Base-by-base conservation (phyloP, 2,888 invertebrate species). In the Drosophila mercatorum region DNA sequence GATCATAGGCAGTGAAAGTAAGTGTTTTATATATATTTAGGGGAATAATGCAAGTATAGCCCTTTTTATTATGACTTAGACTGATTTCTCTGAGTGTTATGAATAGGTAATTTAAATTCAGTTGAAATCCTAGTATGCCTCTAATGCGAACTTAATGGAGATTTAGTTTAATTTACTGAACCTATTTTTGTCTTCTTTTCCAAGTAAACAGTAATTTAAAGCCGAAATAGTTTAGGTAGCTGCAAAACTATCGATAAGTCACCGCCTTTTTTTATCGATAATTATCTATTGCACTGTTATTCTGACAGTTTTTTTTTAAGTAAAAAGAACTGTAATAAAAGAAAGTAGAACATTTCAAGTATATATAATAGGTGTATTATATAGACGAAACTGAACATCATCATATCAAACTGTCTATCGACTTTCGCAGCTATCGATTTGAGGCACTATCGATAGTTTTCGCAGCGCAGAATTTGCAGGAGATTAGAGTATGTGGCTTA, bases 1-100 rank as follows among this genome's bases (percentile, higher is more conserved):
- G 71, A 55, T 62, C 59, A 14, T 59, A 84, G 84, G 84, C 84
- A 84, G 84, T 84, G 84, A 87, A 89, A 83, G 83, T 80, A 80
- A 72, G 67, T 86, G 71, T 80, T 56, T 73, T 83, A 69, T 17
- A 51, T 51, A 34, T 72, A 56, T 41, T 55, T 44, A 41, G 51
- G 43, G 44, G 40, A 55, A 55, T 28, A 41, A 63, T 68, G 63
- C 60, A 65, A 46, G 67, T 73, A 78, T 40, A 70, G 41, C 43
- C 61, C 62, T 62, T 44, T 51, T 66, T 72, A 76, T 69, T 41
- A 68, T 64, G 43, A 11, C 59, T 70, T 47, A n/a, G n/a, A 49
- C 43, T 44, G 43, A 55, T 40, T 59, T 49, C 53, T 38, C 17
- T 31, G 60, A 47, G 49, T 38, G 55, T 26, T 60, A 28, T 36